Base-by-base conservation (phyloP, 2,797 vertebrate species). In the Odontamblyopus rebecca region DNA sequence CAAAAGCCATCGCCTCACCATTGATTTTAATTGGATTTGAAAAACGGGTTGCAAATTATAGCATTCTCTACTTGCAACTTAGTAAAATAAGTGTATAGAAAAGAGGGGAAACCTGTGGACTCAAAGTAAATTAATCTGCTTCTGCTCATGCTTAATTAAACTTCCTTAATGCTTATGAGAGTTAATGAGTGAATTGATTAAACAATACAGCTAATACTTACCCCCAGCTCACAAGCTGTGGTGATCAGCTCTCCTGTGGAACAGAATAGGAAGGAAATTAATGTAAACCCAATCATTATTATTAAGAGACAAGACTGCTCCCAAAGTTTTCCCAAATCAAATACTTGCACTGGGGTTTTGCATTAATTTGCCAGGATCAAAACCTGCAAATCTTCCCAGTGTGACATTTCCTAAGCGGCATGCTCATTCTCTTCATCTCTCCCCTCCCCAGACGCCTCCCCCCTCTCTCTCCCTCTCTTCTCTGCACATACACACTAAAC, bases 231-330 rank as follows among this genome's bases (percentile, higher is more conserved):
- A 95, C 96, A 96, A 89, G 97, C 97, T 88, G 96, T 95, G 94
- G 97, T 98, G 97, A 99, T 98, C 97, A 98, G 95, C 95, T 99
- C 97, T 97, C 97, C 98, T 99, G 98, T 97, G 97, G 95, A 97
- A 98, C 90, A 96, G 96, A 94, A 93, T 88, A 92, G 92, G 90
- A 90, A 92, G 90, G 93, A 94, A 94, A 95, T 95, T 96, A 99
- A 99, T 98, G 96, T 97, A 99, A 99, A 98, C 97, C 96, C 97
- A 98, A 98, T 99, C 96, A 99, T 99, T 98, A 99, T 97, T 98
- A 97, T 97, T 98, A 98, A 95, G 94, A 95, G 97, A 96, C 95
- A 97, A 97, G 96, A 95, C 96, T 96, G 95, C 95, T 97, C 95
- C 96, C 95, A 95, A 99, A 99, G 96, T 98, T 99, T 98, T 96